phyloP scores from a whole-genome alignment of 2,113 vertebrate genomes.

The Thermophis baileyi region DNA sequence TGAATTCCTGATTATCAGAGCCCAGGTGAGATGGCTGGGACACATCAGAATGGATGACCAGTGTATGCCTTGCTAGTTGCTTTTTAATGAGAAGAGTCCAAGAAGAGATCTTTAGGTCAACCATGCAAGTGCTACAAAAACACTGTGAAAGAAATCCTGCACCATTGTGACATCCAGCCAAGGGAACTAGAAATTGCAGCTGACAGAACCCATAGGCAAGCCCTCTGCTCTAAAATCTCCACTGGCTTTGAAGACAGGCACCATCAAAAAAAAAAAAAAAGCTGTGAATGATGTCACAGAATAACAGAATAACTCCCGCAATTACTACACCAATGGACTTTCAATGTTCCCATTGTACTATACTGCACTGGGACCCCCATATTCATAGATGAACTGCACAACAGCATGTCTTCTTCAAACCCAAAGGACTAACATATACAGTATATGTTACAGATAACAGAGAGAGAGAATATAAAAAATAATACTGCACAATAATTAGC shows the following conservation, averaged over 20 bases:
- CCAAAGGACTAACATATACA: background rate
- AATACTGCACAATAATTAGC: background rate
- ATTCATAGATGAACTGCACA: background rate
- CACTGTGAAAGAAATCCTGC: background rate
- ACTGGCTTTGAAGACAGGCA: background rate
- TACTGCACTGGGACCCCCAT: background rate
- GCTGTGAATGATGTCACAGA: background rate
- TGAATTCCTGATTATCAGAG: background rate
- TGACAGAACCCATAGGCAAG: background rate
- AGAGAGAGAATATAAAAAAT: too few species aligned
- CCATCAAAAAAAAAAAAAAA: background rate
- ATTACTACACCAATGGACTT: background rate
- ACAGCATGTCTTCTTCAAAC: background rate
- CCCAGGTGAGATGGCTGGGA: background rate
- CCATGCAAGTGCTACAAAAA: background rate
- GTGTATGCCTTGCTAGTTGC: background rate
- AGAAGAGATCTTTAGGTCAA: background rate
- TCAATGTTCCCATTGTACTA: background rate
- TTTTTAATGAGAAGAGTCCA: background rate
- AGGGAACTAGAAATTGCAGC: background rate
- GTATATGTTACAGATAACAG: background rate
- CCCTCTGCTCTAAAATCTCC: background rate
- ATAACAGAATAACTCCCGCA: background rate
- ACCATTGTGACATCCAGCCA: background rate
- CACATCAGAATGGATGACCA: background rate